Evolutionary conservation across 2,888 invertebrate genomes (phyloP), one percentile per base, ranked within the genome.

Genomic region (Oxytorus armatus): DNA sequence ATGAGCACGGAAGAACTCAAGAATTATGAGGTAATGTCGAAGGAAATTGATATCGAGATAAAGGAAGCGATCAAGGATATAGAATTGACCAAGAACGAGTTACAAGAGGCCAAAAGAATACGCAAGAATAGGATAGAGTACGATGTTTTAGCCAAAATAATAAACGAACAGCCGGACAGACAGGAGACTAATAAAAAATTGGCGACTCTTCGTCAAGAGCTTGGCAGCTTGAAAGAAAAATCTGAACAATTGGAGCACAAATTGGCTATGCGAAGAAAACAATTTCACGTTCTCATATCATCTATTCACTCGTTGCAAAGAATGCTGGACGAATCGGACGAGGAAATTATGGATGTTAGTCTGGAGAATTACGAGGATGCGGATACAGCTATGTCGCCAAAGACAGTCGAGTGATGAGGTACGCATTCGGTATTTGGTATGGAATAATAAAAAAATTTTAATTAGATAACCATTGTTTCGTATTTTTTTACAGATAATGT

Each of bases 111-210:
- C 0, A 97, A 97, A 90, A 95, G 96, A 84, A 95, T 98, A 25
- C 94, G 98, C 11, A 97, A 97, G 89, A 97, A 98, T 90, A 94
- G 97, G 87, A 96, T 96, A 93, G 98, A 98, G 90, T 98, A 98
- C 92, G 98, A 98, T 93, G 95, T 98, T 10, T 89, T 98, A 47
- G 98, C 98, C 0, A 97, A 97, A 91, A 95, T 98, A 0, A 98
- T 98, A 81, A 96, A 96, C 85, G 95, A 96, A 87, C 97, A 98
- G 89, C 98, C 98, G 0, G 97, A 98, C 88, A 94, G 98, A 84
- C 96, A 96, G 87, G 96, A 96, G 83, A 97, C 96, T 0, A 95
- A 95, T 83, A 93, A 95, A 44, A 94, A 94, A 82, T 92, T 98
- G 0, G 93, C 94, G 55, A 94, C 94, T 11, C 92, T 97, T 11